Evolutionary conservation across 2,113 vertebrate genomes (phyloP).

Genomic region (Lasiurus borealis): DNA sequence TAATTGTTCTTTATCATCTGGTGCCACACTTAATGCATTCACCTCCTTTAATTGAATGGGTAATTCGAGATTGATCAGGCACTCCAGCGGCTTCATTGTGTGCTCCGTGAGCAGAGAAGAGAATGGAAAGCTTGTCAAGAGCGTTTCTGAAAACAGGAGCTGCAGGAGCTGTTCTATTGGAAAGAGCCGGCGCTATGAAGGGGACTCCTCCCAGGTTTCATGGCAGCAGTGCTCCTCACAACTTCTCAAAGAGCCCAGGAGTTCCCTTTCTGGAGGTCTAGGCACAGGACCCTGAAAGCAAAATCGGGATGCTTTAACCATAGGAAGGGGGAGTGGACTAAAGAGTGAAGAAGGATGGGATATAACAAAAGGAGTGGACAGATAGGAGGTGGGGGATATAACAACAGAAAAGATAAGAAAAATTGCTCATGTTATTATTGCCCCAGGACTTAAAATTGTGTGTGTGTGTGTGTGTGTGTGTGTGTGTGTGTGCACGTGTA

Average conservation of each 20-base stretch:
- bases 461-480: too few relatives aligned
- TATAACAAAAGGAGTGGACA: too few relatives aligned
- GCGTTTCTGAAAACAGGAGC: background rate
- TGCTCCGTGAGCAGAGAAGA: background rate
- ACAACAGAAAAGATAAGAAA: background rate
- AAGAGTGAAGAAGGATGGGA: too few relatives aligned
- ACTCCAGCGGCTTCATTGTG: background rate
- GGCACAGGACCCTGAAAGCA: background rate
- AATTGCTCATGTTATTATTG: background rate
- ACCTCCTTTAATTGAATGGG: constrained; percentile 46
- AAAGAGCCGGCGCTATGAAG: background rate
- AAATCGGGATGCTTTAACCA: background rate
- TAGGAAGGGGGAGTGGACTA: background rate
- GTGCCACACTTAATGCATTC: background rate
- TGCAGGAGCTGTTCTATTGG: background rate
- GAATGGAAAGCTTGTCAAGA: background rate
- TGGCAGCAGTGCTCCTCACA: background rate
- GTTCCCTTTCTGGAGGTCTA: background rate
- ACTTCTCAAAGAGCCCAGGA: background rate
- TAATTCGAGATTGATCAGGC: constrained; percentile 36
- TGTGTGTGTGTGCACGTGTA: too few relatives aligned
- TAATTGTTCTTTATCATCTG: constrained; percentile 32
- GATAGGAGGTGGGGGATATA: background rate
- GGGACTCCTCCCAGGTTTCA: background rate
- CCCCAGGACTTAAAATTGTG: background rate